Conservation (phyloP, 2,113 vertebrate genomes). For the Lagenorhynchus albirostris region DNA sequence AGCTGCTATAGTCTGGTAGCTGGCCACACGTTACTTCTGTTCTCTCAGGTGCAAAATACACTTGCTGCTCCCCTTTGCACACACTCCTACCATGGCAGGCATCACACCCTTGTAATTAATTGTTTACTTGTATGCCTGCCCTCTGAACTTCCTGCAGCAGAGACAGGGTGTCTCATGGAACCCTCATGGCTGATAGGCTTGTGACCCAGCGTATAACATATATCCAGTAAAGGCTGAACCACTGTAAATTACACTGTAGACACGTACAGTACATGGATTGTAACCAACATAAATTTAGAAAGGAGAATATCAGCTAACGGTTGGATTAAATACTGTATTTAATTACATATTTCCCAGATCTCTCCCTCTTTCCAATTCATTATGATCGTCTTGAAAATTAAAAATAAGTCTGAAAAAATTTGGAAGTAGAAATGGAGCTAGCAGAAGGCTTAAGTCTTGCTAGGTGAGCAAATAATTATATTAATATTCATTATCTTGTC, state of each 20-base stretch:
- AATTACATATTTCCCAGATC: not conserved
- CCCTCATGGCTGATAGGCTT: not conserved
- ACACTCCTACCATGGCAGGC: not conserved
- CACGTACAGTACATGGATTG: not conserved
- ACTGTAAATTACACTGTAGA: not conserved
- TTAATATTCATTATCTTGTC: not conserved
- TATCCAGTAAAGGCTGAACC: not conserved
- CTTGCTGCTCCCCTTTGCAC: not conserved
- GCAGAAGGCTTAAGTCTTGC: not conserved
- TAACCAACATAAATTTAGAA: not conserved
- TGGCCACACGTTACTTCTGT: not conserved
- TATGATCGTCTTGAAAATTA: slow-evolving; percentile 1
- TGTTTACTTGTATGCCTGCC: not conserved
- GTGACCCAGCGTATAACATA: not conserved
- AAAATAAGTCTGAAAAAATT: not conserved
- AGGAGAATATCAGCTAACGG: not conserved
- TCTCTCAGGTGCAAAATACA: not conserved
- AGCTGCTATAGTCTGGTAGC: not conserved
- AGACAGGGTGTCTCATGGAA: not conserved
- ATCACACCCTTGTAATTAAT: not conserved
- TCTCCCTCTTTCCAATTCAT: not conserved
- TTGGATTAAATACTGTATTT: not conserved
- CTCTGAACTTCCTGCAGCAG: not conserved
- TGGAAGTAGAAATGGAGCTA: not conserved
- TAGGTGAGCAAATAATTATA: not conserved